Percentiles rank a stretch among this genome's conserved stretches.
Conservation (phyloP, 2,888 invertebrate genomes). For the Lysandra bellargus region DNA sequence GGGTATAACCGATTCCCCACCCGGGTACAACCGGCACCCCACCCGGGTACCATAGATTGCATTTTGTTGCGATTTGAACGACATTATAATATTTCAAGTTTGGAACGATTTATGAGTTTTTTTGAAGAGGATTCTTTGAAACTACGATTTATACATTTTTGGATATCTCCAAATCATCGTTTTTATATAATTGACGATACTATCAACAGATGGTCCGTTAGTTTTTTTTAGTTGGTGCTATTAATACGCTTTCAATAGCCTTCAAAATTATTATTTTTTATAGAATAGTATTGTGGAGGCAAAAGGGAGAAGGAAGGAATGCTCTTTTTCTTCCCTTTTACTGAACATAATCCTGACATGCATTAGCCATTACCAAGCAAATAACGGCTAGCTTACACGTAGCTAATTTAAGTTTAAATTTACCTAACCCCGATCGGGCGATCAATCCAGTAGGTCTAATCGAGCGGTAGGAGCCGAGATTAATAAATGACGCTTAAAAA, state of each 20-base stretch:
- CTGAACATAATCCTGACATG: not conserved
- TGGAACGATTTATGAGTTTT: not conserved
- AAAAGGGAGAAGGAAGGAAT: not conserved
- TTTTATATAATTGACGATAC: not conserved
- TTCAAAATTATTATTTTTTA: not conserved
- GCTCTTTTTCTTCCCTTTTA: not conserved
- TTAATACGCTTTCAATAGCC: no score
- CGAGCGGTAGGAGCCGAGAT: constrained; percentile 64
- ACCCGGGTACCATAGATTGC: not conserved
- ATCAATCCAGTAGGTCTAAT: constrained; percentile 66
- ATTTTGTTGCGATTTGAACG: constrained; percentile 6
- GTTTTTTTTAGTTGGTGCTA: no score
- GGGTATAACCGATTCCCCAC: not conserved
- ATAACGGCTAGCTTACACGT: not conserved
- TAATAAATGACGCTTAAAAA: constrained; percentile 77
- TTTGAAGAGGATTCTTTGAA: not conserved
- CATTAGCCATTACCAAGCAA: not conserved
- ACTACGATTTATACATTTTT: not conserved
- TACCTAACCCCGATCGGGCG: constrained; percentile 32
- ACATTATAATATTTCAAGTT: not conserved
- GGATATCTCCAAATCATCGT: not conserved
- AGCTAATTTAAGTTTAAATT: constrained; percentile 15
- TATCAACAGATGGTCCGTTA: no score
- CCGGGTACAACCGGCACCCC: not conserved
- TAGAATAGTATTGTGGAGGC: not conserved